Percentiles rank a stretch among this genome's conserved stretches.
These are phyloP conservation scores for Eristalis pertinax DNA, from an alignment of 2,888 invertebrate species.

Conservation along the genomic window DNA sequence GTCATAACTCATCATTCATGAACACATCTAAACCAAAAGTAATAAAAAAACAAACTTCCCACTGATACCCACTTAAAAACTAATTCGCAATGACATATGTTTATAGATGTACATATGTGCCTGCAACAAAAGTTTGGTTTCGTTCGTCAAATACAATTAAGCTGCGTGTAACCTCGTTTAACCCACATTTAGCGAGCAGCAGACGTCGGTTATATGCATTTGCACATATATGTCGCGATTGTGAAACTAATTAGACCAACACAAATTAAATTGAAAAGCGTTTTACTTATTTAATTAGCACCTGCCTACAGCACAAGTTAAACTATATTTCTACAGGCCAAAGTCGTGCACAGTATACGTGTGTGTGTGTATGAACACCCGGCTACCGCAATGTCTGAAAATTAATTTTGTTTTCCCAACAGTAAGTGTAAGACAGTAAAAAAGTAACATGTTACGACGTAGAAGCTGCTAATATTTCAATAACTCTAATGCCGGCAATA, in stretches of 20 bases:
- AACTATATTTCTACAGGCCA: neutral
- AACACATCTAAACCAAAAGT: neutral
- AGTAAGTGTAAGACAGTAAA: conserved; percentile 1
- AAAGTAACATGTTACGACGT: conserved; percentile 25
- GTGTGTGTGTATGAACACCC: neutral
- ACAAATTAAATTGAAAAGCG: conserved; percentile 1
- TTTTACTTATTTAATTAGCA: conserved; percentile 32
- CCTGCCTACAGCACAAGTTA: conserved; percentile 3
- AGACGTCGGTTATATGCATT: neutral
- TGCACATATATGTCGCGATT: neutral
- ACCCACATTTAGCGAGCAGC: neutral
- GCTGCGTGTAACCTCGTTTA: conserved; percentile 19
- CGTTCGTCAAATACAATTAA: conserved; percentile 4
- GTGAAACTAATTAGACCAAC: conserved; percentile 41
- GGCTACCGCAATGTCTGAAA: neutral
- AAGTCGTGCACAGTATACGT: conserved; percentile 6
- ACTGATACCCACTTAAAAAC: neutral
- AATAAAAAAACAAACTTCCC: neutral
- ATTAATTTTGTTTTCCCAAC: neutral
- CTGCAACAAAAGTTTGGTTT: neutral
- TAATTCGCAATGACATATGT: neutral
- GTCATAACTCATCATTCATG: neutral
- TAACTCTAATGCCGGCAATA: conserved; percentile 5
- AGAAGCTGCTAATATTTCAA: conserved; percentile 25
- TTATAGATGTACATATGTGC: no score